These are phyloP conservation scores for Manduca sexta DNA, from an alignment of 1,140 invertebrate genomes.

Conservation along the genomic window DNA sequence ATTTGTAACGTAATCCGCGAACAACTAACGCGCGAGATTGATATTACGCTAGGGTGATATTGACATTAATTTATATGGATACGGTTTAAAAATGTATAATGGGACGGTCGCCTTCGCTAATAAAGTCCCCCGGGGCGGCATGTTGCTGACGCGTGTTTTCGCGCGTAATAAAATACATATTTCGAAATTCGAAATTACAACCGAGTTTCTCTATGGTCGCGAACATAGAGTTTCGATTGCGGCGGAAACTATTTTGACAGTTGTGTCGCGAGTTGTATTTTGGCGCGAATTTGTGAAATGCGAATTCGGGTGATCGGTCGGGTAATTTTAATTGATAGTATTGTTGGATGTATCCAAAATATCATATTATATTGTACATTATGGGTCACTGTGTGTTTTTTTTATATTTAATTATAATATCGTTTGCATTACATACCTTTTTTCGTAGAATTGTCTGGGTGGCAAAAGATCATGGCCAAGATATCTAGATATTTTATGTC, in stretches of 20 bases:
- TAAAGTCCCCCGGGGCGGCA: constrained; percentile 53
- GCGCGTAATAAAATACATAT: constrained; percentile 34
- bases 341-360: too few relatives aligned
- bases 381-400: too few relatives aligned
- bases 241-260: constrained; percentile 5
- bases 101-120: constrained; percentile 51
- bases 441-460: too few relatives aligned
- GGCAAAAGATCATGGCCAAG: too few relatives aligned
- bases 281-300: constrained; percentile 12
- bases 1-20: constrained; percentile 72
- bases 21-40: constrained; percentile 62
- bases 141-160: constrained; percentile 26
- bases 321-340: constrained; percentile 22
- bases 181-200: constrained; percentile 10
- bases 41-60: constrained; percentile 67
- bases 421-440: too few relatives aligned
- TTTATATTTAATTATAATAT: too few relatives aligned
- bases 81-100: constrained; percentile 73
- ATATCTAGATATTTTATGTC: too few relatives aligned
- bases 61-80: constrained; percentile 72
- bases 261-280: not conserved
- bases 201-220: constrained; percentile 6
- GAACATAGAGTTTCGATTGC: constrained; percentile 8
- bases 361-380: too few relatives aligned
- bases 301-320: constrained; percentile 34